Evolutionary conservation across 35 echinoderm and acorn worm genomes (phyloP).

Genomic region (Stichopus chloronotus): DNA sequence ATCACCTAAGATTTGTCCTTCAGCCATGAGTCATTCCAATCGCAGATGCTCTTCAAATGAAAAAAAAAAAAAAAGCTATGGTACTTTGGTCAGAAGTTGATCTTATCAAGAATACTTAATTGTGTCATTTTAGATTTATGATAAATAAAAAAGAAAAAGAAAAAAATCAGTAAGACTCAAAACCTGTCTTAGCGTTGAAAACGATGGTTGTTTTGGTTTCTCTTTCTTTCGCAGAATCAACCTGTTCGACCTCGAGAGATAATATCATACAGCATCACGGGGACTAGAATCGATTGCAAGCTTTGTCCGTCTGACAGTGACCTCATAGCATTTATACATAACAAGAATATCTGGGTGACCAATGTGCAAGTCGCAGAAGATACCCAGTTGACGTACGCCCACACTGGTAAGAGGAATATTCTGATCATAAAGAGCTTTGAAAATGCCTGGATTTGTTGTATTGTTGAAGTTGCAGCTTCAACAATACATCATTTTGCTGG

Average conservation of each 20-base stretch:
- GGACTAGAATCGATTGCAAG: constrained; percentile 88
- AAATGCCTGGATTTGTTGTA: background rate
- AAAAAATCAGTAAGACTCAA: too few species aligned
- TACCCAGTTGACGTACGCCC: constrained; percentile 82
- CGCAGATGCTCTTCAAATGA: too few species aligned
- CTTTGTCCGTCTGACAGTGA: constrained; percentile 87
- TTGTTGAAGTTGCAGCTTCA: too few species aligned
- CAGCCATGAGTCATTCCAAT: too few species aligned
- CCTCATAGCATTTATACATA: constrained; percentile 86
- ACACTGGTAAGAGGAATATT: constrained; percentile 69
- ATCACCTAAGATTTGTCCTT: too few species aligned
- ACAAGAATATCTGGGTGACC: constrained; percentile 90
- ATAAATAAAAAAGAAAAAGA: too few species aligned
- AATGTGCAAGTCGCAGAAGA: constrained; percentile 77
- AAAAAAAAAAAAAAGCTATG: too few species aligned
- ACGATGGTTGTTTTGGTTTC: background rate
- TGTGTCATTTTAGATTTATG: too few species aligned
- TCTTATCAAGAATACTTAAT: too few species aligned
- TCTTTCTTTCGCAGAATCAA: constrained; percentile 64
- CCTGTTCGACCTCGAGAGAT: constrained; percentile 92
- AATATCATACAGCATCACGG: constrained; percentile 68
- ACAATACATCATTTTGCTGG: too few species aligned
- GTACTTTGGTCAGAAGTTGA: too few species aligned
- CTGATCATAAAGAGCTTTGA: background rate
- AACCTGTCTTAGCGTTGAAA: too few species aligned